Conservation (phyloP, 23 tunicate species). For the Botrylloides violaceus region DNA sequence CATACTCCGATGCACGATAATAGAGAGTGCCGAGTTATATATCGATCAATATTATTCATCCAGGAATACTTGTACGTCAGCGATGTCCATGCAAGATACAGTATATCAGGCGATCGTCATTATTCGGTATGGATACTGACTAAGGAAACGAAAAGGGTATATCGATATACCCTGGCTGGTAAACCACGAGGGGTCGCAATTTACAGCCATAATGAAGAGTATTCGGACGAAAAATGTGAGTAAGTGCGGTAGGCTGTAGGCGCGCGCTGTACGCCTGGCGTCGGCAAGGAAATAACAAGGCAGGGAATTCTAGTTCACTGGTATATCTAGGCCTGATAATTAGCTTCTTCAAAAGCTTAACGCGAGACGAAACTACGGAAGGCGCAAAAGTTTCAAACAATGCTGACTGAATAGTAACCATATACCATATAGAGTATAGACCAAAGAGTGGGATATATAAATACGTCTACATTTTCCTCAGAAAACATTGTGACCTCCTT, state of each 20-base stretch:
- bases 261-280: neutral
- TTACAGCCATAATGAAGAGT: conserved; percentile 40
- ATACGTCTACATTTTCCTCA: too few species aligned
- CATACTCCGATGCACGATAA: neutral
- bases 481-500: too few species aligned
- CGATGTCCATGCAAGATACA: conserved; percentile 45
- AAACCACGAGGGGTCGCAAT: conserved; percentile 80
- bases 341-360: too few species aligned
- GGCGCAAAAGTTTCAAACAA: too few species aligned
- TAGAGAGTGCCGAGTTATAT: neutral
- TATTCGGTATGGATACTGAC: conserved; percentile 58
- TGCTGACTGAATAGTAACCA: too few species aligned
- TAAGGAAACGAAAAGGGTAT: conserved; percentile 16
- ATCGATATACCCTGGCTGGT: conserved; percentile 38
- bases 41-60: too few species aligned
- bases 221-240: conserved; percentile 25
- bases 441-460: too few species aligned
- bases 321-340: too few species aligned
- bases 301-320: too few species aligned
- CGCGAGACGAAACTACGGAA: too few species aligned
- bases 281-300: too few species aligned
- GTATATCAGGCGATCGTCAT: conserved; percentile 9
- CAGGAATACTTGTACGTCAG: conserved; percentile 65
- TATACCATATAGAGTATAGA: too few species aligned
- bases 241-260: neutral